These are phyloP conservation scores for Sitta europaea DNA, from an alignment of 2,113 vertebrate genomes.

Conservation along the genomic window DNA sequence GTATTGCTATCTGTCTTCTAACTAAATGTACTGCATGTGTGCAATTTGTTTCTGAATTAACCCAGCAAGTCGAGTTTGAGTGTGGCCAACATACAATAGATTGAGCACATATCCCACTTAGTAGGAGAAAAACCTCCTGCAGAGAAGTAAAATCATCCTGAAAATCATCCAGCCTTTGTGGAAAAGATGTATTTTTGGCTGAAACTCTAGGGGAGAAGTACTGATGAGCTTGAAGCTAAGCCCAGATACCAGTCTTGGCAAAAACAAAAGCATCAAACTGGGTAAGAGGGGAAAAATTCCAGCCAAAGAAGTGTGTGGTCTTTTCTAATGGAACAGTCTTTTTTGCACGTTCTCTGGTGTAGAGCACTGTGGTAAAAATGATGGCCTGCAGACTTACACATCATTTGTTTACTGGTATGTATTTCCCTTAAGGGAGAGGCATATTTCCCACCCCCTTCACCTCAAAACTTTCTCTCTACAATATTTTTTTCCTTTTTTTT, in stretches of 20 bases:
- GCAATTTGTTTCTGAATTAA: slow-evolving; percentile 21
- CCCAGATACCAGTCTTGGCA: slow-evolving; percentile 51
- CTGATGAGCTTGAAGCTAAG: slow-evolving; percentile 59
- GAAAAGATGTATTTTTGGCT: slow-evolving; percentile 60
- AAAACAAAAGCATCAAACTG: slow-evolving; percentile 51
- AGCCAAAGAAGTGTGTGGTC: background rate
- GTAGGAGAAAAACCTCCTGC: slow-evolving; percentile 31
- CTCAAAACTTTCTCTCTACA: background rate
- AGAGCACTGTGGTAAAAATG: background rate
- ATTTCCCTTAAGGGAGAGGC: slow-evolving; percentile 11
- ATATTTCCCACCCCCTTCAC: background rate
- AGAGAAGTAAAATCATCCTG: slow-evolving; percentile 44
- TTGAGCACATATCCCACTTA: slow-evolving; percentile 28
- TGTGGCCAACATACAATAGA: slow-evolving; percentile 14
- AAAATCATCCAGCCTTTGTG: slow-evolving; percentile 54
- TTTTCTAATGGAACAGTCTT: slow-evolving; percentile 15
- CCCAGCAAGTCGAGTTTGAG: background rate
- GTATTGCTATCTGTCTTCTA: slow-evolving; percentile 13
- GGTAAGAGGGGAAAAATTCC: background rate
- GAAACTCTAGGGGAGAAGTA: slow-evolving; percentile 45
- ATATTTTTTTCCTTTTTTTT: background rate
- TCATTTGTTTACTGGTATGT: slow-evolving; percentile 14
- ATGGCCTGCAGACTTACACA: slow-evolving; percentile 19
- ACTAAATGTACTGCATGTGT: background rate
- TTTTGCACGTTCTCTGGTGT: background rate